Evolutionary conservation across 2,888 invertebrate species (phyloP).

Genomic region (Pollenia griseotomentosa): DNA sequence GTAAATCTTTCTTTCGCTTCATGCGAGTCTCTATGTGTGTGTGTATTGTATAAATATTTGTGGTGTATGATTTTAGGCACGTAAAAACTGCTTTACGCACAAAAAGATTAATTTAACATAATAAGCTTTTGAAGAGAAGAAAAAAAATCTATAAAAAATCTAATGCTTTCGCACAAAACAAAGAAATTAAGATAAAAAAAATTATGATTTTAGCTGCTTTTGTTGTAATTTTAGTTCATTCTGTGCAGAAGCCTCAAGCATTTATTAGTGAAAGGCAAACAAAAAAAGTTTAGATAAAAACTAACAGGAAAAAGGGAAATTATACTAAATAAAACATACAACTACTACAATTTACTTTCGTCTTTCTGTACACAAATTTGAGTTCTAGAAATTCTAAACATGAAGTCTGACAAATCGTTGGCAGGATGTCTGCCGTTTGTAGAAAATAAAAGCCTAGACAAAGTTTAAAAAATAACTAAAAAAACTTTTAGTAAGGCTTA

Average conservation of each 20-base stretch:
- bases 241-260: constrained; percentile 51
- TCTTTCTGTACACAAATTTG: constrained; percentile 23
- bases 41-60: constrained; percentile 8
- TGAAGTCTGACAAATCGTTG: constrained; percentile 30
- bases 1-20: not conserved
- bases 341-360: constrained; percentile 25
- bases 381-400: constrained; percentile 17
- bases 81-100: constrained; percentile 48
- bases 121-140: constrained; percentile 30
- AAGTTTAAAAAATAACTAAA: constrained; percentile 15
- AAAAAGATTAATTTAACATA: constrained; percentile 57
- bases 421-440: constrained; percentile 32
- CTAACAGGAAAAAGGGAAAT: constrained; percentile 26
- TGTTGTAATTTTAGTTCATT: constrained; percentile 30
- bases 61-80: constrained; percentile 35
- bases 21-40: not conserved
- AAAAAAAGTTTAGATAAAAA: constrained; percentile 44
- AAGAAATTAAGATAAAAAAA: constrained; percentile 57
- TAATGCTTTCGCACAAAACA: constrained; percentile 23
- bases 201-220: constrained; percentile 41
- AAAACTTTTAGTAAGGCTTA: not conserved
- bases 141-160: constrained; percentile 20
- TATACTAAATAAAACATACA: not conserved
- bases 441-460: constrained; percentile 33
- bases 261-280: constrained; percentile 45